Base-by-base conservation (phyloP, 2,888 invertebrate genomes). In the Quadroppia sp. region DNA sequence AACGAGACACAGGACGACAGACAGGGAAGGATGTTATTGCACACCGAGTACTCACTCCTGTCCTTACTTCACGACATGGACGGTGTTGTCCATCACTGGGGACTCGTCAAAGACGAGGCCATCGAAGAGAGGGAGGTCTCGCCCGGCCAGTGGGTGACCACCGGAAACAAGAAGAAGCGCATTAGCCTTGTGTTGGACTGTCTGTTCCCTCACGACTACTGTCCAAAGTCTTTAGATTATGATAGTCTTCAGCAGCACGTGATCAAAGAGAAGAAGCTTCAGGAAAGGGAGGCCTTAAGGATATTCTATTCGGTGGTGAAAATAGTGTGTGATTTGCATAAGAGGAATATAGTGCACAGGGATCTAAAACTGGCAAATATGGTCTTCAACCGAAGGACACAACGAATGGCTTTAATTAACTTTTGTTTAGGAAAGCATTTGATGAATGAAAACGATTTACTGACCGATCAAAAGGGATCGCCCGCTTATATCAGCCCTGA, bases 401-500 rank as follows among this genome's bases (percentile, higher is more conserved):
- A 82, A 73, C 80, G 83, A 48, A 86, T 90, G 11, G 87, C 87
- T 1, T 85, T 90, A 28, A 89, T 89, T 0, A 90, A 91, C 81
- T 90, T 91, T 82, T 90, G 89, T 80, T 84, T 90, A 71, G 90
- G 90, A 0, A 89, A 89, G 77, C 89, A 89, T 80, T 84, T 90
- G 30, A 86, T 88, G n/a, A 88, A 87, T 77, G 89, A 89, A 79
- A 85, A 87, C 77, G 89, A 90, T 79, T 82, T 88, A 42, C 82
- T 90, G 53, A 88, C 87, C 79, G 90, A 90, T 82, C 90, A 90
- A 81, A 84, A 89, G 81, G 90, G 90, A 0, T 90, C 90, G 0
- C 90, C 90, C 0, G 90, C 90, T 0, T 91, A 90, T 81, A 90
- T 90, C 78, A 90, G 90, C 1, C 90, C 91, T 0, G 91, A 90